These are phyloP conservation scores for Eupithecia subumbrata DNA, from an alignment of 2,888 invertebrate species.

Conservation along the genomic window DNA sequence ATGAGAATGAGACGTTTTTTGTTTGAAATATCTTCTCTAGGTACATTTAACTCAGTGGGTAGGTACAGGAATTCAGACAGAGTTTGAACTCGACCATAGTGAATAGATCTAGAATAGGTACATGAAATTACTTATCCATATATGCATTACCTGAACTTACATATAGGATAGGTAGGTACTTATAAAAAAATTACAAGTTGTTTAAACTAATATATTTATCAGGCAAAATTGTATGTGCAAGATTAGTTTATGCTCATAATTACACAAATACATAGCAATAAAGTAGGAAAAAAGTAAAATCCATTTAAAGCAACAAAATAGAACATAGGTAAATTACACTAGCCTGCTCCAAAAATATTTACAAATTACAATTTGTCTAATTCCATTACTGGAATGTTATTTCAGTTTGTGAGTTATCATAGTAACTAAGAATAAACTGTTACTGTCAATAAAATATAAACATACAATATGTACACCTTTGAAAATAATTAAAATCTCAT, in stretches of 20 bases:
- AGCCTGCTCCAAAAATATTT: conserved; percentile 54
- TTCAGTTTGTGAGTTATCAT: conserved; percentile 55
- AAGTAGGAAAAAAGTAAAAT: conserved; percentile 34
- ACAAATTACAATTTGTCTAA: conserved; percentile 51
- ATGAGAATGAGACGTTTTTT: no score
- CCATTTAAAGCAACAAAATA: conserved; percentile 35
- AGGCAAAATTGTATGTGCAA: conserved; percentile 44
- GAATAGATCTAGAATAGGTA: neutral
- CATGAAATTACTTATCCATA: neutral
- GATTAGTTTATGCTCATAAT: conserved; percentile 36
- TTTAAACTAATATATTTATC: conserved; percentile 34
- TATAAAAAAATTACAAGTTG: conserved; percentile 30
- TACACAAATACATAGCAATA: conserved; percentile 38
- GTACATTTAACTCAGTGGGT: no score
- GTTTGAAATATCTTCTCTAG: no score
- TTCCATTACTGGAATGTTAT: conserved; percentile 77
- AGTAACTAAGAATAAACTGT: conserved; percentile 49
- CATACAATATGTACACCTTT: conserved; percentile 56
- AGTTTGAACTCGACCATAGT: neutral
- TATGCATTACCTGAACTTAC: neutral
- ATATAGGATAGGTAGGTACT: conserved; percentile 14
- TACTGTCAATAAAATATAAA: conserved; percentile 52
- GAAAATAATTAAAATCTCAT: conserved; percentile 48
- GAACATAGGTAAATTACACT: conserved; percentile 35
- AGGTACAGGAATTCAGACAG: neutral